These are phyloP conservation scores for Ceramica pisi DNA, from an alignment of 2,888 invertebrate species.

Conservation along the genomic window DNA sequence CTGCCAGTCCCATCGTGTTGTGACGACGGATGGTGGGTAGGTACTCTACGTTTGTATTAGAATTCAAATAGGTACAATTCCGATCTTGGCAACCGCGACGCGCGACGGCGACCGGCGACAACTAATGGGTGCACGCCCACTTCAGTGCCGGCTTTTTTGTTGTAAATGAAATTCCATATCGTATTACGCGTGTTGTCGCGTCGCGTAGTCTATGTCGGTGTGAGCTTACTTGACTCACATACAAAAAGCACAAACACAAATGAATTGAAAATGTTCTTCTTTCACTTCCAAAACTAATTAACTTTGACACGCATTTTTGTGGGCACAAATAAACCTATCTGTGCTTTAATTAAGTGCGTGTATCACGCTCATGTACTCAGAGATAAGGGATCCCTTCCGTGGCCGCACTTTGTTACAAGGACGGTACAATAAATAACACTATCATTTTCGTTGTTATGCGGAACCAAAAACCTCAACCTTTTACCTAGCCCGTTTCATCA, in stretches of 20 bases:
- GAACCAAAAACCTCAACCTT: background rate
- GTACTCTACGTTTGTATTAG: too few relatives aligned
- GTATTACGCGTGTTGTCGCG: background rate
- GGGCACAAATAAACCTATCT: slow-evolving; percentile 36
- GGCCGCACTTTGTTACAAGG: slow-evolving; percentile 16
- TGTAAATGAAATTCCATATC: background rate
- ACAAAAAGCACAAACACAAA: slow-evolving; percentile 9
- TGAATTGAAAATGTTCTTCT: slow-evolving; percentile 15
- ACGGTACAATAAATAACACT: slow-evolving; percentile 20
- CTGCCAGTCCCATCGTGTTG: too few relatives aligned
- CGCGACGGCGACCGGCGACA: too few relatives aligned
- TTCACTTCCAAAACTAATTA: slow-evolving; percentile 40
- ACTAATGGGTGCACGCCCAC: too few relatives aligned
- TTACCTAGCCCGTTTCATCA: too few relatives aligned
- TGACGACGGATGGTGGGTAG: too few relatives aligned
- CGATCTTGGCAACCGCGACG: too few relatives aligned
- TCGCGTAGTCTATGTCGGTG: background rate
- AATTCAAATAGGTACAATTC: too few relatives aligned
- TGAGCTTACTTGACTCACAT: background rate
- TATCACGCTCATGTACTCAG: slow-evolving; percentile 35
- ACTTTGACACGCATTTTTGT: slow-evolving; percentile 43
- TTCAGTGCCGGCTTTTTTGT: background rate
- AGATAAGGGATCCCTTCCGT: slow-evolving; percentile 45
- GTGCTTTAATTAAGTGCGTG: slow-evolving; percentile 51
- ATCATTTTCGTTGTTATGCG: background rate